These are phyloP conservation scores for Harpagoxenus sublaevis DNA, from an alignment of 2,888 invertebrate genomes.

Conservation along the genomic window DNA sequence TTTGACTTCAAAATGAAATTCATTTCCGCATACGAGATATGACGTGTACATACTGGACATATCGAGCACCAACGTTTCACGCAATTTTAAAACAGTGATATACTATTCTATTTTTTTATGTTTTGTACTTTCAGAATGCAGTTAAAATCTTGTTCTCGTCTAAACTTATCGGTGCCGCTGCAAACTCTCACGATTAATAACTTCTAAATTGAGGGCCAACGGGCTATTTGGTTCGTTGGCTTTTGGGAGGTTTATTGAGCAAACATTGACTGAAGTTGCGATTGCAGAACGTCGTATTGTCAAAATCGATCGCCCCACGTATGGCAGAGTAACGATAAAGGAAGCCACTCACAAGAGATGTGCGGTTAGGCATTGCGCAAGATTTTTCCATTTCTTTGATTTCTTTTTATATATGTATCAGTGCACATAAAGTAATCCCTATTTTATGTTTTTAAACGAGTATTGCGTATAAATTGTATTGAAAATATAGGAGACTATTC, in stretches of 20 bases:
- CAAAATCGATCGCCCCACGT: slow-evolving; percentile 63
- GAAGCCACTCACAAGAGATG: not conserved
- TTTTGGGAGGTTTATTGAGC: slow-evolving; percentile 70
- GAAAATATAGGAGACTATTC: not conserved
- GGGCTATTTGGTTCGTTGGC: slow-evolving; percentile 62
- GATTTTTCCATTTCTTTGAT: not conserved
- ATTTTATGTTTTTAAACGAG: not conserved
- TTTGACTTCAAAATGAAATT: not conserved
- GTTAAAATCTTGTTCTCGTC: slow-evolving; percentile 50
- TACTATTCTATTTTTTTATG: not conserved
- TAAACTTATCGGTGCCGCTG: slow-evolving; percentile 18
- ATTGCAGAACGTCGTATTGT: slow-evolving; percentile 56
- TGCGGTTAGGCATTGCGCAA: not conserved
- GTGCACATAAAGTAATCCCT: not conserved
- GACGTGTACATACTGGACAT: not conserved
- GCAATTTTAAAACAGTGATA: not conserved
- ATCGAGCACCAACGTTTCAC: not conserved
- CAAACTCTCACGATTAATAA: slow-evolving; percentile 71
- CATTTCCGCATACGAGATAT: not conserved
- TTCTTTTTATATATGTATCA: not conserved
- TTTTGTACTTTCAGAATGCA: not conserved
- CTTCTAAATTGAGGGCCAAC: slow-evolving; percentile 60
- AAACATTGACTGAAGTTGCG: slow-evolving; percentile 71
- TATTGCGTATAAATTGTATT: slow-evolving; percentile 9
- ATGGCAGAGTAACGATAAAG: not conserved